Evolutionary conservation across 1,140 invertebrate genomes (phyloP).

Genomic region (Drosophila sechellia): DNA sequence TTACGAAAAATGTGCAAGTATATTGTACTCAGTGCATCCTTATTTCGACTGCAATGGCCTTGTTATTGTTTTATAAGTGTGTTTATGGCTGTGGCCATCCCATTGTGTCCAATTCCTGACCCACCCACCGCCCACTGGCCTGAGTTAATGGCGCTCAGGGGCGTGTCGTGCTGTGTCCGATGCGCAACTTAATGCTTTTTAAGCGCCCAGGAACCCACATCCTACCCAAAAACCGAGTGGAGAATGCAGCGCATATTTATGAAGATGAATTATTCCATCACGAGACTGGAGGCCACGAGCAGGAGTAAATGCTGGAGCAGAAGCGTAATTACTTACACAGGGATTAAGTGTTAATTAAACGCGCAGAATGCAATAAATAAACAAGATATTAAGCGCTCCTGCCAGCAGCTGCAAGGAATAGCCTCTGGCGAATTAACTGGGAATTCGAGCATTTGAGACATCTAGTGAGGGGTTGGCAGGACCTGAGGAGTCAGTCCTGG

Average conservation of each 20-base stretch:
- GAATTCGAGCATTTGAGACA: neutral
- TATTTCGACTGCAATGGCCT: constrained; percentile 15
- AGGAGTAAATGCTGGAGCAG: constrained; percentile 15
- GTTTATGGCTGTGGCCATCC: constrained; percentile 61
- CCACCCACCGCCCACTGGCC: constrained; percentile 5
- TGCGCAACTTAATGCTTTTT: constrained; percentile 80
- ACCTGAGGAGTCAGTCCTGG: constrained; percentile 2
- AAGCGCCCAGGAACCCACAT: constrained; percentile 56
- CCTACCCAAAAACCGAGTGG: constrained; percentile 15
- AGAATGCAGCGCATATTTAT: constrained; percentile 82
- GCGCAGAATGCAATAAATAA: constrained; percentile 81
- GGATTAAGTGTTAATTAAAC: constrained; percentile 83
- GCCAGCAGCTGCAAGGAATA: constrained; percentile 20
- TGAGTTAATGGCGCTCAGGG: constrained; percentile 75
- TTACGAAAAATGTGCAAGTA: neutral
- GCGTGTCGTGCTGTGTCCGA: constrained; percentile 57
- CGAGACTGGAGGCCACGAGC: constrained; percentile 39
- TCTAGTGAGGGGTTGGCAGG: neutral
- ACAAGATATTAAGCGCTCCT: constrained; percentile 77
- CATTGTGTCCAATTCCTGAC: constrained; percentile 7
- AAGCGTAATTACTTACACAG: constrained; percentile 80
- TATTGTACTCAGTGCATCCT: neutral
- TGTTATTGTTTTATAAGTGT: constrained; percentile 82
- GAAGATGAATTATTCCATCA: constrained; percentile 81
- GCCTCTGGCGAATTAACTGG: constrained; percentile 6